A percentile compares a stretch with the other conserved stretches of the same genome.
phyloP scores from a whole-genome alignment of 2,797 vertebrate genomes.

The Etheostoma perlongum region DNA sequence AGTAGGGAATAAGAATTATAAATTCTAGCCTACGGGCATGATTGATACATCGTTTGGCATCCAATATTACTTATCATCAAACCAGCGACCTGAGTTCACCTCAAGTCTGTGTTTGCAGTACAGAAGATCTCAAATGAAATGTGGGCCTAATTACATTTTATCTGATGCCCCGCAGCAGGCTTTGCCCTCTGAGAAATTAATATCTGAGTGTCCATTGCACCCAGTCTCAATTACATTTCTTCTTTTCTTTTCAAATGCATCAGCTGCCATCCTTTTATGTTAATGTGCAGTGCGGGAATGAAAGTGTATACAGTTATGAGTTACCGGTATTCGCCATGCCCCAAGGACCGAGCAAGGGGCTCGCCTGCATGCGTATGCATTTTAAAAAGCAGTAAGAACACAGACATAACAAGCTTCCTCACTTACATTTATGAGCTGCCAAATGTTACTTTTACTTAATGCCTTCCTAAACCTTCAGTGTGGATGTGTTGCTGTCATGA shows the following conservation, averaged over 20 bases:
- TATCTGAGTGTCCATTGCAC: slow-evolving; percentile 72
- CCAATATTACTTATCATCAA: slow-evolving; percentile 70
- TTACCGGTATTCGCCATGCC: slow-evolving; percentile 40
- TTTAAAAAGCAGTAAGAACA: slow-evolving; percentile 21
- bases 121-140: slow-evolving; percentile 76
- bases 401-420: not conserved
- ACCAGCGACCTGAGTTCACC: slow-evolving; percentile 57
- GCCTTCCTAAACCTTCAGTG: not conserved
- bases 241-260: slow-evolving; percentile 72
- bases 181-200: slow-evolving; percentile 81
- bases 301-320: slow-evolving; percentile 49
- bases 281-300: slow-evolving; percentile 59
- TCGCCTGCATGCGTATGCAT: slow-evolving; percentile 18
- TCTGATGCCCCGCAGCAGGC: slow-evolving; percentile 76
- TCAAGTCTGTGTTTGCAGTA: slow-evolving; percentile 60
- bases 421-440: slow-evolving; percentile 1
- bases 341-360: slow-evolving; percentile 12
- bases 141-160: slow-evolving; percentile 82
- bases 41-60: slow-evolving; percentile 69
- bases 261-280: slow-evolving; percentile 66
- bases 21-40: slow-evolving; percentile 49
- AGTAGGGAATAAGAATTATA: slow-evolving; percentile 26
- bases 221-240: slow-evolving; percentile 72
- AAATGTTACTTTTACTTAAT: not conserved
- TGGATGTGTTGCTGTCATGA: not conserved